Conservation (phyloP, 1,140 invertebrate genomes). For the Polypedilum pembai region DNA sequence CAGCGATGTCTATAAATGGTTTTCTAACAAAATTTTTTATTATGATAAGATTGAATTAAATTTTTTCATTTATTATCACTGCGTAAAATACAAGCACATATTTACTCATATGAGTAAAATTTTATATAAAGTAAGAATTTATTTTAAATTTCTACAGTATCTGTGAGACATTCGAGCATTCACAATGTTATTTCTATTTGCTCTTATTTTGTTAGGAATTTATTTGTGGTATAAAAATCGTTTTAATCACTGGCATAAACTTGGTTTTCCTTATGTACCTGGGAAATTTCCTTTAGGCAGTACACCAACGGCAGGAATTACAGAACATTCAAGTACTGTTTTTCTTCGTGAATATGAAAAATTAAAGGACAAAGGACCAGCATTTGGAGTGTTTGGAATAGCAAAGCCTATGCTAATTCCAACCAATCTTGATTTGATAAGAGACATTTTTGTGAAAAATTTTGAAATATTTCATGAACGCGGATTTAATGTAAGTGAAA, state of each 20-base stretch:
- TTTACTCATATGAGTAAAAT: no score
- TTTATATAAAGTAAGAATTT: no score
- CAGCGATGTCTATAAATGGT: no score
- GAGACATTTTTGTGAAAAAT: conserved; percentile 40
- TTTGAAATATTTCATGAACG: conserved; percentile 41
- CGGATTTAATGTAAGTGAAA: conserved; percentile 45
- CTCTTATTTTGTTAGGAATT: background rate
- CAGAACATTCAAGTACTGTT: conserved; percentile 33
- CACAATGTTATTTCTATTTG: background rate
- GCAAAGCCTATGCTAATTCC: background rate
- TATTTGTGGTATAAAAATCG: conserved; percentile 29
- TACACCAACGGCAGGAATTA: conserved; percentile 35
- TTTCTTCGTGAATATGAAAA: background rate
- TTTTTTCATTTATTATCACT: no score
- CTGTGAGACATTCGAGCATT: no score
- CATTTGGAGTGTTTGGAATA: background rate
- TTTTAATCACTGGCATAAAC: conserved; percentile 41
- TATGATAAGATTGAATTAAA: no score
- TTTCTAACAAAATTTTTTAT: no score
- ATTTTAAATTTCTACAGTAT: no score
- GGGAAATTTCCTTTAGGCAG: conserved; percentile 35
- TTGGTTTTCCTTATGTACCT: conserved; percentile 39
- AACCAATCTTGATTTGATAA: conserved; percentile 38
- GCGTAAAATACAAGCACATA: no score
- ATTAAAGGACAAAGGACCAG: background rate